Evolutionary conservation across 2,888 invertebrate species (phyloP).

Genomic region (Camponotus fellah): DNA sequence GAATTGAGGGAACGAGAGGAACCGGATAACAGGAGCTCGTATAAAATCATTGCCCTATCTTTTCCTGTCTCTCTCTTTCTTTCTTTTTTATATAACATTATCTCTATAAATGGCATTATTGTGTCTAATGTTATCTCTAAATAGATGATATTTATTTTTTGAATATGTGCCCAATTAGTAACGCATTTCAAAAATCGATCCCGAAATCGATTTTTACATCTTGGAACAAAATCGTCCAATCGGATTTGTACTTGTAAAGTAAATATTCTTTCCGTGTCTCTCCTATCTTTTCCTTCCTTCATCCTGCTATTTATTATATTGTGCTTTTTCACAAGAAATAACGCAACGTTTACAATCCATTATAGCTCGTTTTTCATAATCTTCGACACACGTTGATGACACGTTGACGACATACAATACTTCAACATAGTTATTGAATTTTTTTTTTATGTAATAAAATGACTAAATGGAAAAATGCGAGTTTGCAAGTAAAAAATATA

Average conservation of each 20-base stretch:
- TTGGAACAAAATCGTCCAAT: slow-evolving; percentile 64
- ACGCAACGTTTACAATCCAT: slow-evolving; percentile 35
- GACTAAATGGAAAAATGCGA: background rate
- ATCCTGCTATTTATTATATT: slow-evolving; percentile 10
- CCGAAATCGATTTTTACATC: slow-evolving; percentile 59
- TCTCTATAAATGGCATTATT: slow-evolving; percentile 2
- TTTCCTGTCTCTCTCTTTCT: background rate
- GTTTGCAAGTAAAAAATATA: background rate
- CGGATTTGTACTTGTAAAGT: slow-evolving; percentile 74
- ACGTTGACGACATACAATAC: slow-evolving; percentile 12
- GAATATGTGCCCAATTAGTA: background rate
- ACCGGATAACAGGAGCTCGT: slow-evolving; percentile 71
- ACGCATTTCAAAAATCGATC: background rate
- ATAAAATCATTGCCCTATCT: slow-evolving; percentile 72
- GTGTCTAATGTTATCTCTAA: background rate
- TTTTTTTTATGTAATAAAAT: slow-evolving; percentile 18
- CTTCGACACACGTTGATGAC: slow-evolving; percentile 52
- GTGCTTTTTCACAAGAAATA: slow-evolving; percentile 38
- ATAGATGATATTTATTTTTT: background rate
- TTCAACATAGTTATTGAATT: slow-evolving; percentile 26
- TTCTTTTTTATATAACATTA: background rate
- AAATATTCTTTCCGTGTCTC: slow-evolving; percentile 50
- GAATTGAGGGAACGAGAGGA: slow-evolving; percentile 66
- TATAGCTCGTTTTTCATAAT: slow-evolving; percentile 21
- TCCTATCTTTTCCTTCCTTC: slow-evolving; percentile 34